Evolutionary conservation across 2,888 invertebrate species (phyloP), one percentile per base, ranked within the genome.

Genomic region (Drosophila rellima): DNA sequence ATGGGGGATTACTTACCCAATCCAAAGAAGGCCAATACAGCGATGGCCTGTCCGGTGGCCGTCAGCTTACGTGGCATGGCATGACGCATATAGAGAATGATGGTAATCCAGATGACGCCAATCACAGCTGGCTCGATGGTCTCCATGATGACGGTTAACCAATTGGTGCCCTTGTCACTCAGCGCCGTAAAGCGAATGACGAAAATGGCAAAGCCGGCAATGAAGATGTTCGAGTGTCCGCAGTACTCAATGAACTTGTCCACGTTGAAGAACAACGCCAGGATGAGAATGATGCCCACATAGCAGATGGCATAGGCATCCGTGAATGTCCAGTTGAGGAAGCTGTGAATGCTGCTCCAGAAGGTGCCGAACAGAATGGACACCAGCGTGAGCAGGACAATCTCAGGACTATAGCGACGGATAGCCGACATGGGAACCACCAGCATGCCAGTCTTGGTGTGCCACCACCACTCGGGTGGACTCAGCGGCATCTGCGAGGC

Each of bases 391-490:
- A 97, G 93, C 0, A 95, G 95, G 1, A 94, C 94, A 8, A 95
- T 96, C 92, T 97, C 96, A 5, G 95, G 94, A 35, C 95, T 95
- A 90, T 96, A 96, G 54, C 95, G 95, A 35, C 96, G 94, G 51
- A 96, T 95, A 6, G 95, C 94, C 74, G 95, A 96, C 96, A 96
- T 95, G n/a, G 96, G 96, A 90, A 96, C 93, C 10, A 96, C 95
- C 62, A 96, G 89, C 92, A 95, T 94, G 39, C 96, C 96, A 10
- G 95, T 95, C 83, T 95, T 94, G 2, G 96, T 96, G 88, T 96
- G 96, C 96, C 96, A 96, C 96, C 96, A 96, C 96, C 96, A 96
- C 92, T 96, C 96, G 0, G 96, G 96, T 1, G 96, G 96, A 82
- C 96, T 96, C 10, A 96, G 92, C 0, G 96, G 96, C 95, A 96